Evolutionary conservation across 2,888 invertebrate species (phyloP), one percentile per base, ranked within the genome.

Genomic region (Pammene aurita): DNA sequence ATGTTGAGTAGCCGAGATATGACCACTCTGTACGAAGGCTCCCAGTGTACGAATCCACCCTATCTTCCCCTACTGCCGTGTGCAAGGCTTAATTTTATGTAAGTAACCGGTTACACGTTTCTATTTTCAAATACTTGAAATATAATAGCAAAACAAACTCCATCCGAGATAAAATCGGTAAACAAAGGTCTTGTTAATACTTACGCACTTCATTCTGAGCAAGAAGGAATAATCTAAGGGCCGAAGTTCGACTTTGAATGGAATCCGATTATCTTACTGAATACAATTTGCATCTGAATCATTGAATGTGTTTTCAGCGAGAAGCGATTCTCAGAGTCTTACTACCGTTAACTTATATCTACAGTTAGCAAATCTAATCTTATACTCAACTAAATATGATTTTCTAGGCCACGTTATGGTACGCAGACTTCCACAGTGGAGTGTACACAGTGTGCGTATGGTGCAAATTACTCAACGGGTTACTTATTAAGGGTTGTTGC

Each of bases 281-380:
- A 69, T 64, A 66, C 65, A 72, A 80, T 79, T 78, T 76, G 74
- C 78, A 78, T 80, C 72, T 72, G 71, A 69, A 69, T 60, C 69
- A 69, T 54, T 54, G 58, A 78, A 76, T 77, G 72, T 71, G 69
- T 67, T 67, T 62, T 71, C 66, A 63, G 66, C 48, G 71, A 71
- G 67, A 72, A 65, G 50, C 61, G 16, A 62, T 62, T 62, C 66
- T 58, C 57, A 57, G 14, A 62, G 56, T 61, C 55, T 26, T 52
- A 13, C n/a, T 60, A 26, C 48, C 63, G 61, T n/a, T 44, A 56
- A 70, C 66, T 58, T 67, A 42, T 35, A 50, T 35, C 16, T 38
- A 13, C 41, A 57, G 48, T 66, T 57, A 26, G 48, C 14, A 41
- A 63, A 56, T 44, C 62, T 41, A 48, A 55, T 67, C 48, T 41